These are phyloP conservation scores for Mesorhabditis belari DNA, from an alignment of 2,888 invertebrate species.

Conservation along the genomic window DNA sequence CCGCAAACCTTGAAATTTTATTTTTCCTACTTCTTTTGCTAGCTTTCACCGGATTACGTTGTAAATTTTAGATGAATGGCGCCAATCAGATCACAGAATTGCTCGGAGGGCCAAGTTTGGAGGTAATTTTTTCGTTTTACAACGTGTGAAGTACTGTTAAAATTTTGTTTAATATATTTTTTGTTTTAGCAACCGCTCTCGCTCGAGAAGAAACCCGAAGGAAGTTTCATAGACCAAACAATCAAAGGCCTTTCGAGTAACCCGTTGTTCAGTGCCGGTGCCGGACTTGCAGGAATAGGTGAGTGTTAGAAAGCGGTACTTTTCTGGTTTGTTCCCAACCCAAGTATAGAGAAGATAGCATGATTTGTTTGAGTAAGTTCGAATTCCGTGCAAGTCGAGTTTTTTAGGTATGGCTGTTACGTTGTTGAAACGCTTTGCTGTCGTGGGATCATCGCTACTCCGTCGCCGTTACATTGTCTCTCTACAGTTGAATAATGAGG, in stretches of 20 bases:
- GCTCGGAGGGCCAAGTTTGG: too few relatives aligned
- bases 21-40: too few relatives aligned
- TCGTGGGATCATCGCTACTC: slow-evolving; percentile 38
- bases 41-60: too few relatives aligned
- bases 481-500: slow-evolving; percentile 42
- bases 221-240: slow-evolving; percentile 3
- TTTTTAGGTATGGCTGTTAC: slow-evolving; percentile 30
- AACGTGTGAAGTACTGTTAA: too few relatives aligned
- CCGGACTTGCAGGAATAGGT: slow-evolving; percentile 46
- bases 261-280: slow-evolving; percentile 48
- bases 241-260: slow-evolving; percentile 26
- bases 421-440: slow-evolving; percentile 18
- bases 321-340: not conserved
- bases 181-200: not conserved
- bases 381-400: not conserved
- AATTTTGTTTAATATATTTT: too few relatives aligned
- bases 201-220: not conserved
- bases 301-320: not conserved
- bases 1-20: too few relatives aligned
- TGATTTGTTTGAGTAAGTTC: too few relatives aligned
- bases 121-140: too few relatives aligned
- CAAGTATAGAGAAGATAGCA: too few relatives aligned
- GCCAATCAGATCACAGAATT: too few relatives aligned
- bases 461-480: slow-evolving; percentile 40
- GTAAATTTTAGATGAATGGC: too few relatives aligned